A percentile compares a stretch with the other conserved stretches of the same genome.
These are phyloP conservation scores for Vulpes lagopus DNA, from an alignment of 2,113 vertebrate species.

Conservation along the genomic window DNA sequence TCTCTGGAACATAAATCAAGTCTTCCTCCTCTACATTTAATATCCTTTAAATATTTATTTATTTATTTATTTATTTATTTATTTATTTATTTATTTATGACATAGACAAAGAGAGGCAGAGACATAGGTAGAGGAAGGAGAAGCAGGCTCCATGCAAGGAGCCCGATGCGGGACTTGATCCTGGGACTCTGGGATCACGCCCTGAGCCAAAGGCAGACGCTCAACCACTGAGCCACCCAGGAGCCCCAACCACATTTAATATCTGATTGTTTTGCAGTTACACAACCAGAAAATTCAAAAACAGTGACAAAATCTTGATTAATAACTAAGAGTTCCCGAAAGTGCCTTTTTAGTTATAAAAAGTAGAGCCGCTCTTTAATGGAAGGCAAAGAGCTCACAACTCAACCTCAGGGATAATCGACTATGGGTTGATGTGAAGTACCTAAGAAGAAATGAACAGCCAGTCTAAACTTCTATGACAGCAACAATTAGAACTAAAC, in stretches of 20 bases:
- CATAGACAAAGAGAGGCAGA: no score
- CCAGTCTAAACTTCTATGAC: neutral
- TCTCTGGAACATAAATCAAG: neutral
- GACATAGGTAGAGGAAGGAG: no score
- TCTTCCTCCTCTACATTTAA: neutral
- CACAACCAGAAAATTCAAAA: constrained; percentile 16
- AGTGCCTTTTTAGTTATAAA: neutral
- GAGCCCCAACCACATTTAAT: neutral
- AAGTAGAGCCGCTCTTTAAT: neutral
- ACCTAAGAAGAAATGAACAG: neutral
- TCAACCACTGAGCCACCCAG: no score
- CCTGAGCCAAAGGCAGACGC: no score
- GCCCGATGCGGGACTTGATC: no score
- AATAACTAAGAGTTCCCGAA: neutral
- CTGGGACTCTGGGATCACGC: no score
- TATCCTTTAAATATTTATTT: no score
- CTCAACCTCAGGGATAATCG: neutral
- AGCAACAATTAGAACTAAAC: neutral
- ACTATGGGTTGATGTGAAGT: neutral
- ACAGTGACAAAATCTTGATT: neutral
- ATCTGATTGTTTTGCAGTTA: neutral
- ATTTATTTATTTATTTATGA: no score
- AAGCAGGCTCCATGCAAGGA: no score
- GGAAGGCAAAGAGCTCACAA: neutral
- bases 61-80: no score